Conservation (phyloP, 2,888 invertebrate species). For the Tryphoninae sp. region DNA sequence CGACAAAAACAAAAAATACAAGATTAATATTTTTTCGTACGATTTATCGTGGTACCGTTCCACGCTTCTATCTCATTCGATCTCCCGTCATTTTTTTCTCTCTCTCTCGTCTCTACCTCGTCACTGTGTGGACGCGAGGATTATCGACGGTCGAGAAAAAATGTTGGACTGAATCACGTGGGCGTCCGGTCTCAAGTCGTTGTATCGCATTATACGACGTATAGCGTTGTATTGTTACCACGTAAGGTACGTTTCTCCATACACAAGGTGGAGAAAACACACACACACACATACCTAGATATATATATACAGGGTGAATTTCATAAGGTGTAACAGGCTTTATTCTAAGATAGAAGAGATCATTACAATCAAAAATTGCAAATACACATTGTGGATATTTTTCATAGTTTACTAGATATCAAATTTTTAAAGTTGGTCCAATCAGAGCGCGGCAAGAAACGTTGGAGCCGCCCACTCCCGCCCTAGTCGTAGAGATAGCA, state of each 20-base stretch:
- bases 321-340: too few relatives aligned
- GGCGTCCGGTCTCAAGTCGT: slow-evolving; percentile 51
- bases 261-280: background rate
- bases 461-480: too few relatives aligned
- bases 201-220: slow-evolving; percentile 51
- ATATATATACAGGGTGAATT: background rate
- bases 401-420: too few relatives aligned
- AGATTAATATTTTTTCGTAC: slow-evolving; percentile 58
- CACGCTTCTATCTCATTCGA: background rate
- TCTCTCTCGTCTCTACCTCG: slow-evolving; percentile 37
- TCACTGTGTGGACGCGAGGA: slow-evolving; percentile 55
- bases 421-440: too few relatives aligned
- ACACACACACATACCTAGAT: background rate
- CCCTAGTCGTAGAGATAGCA: too few relatives aligned
- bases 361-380: too few relatives aligned
- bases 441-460: too few relatives aligned
- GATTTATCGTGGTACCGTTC: slow-evolving; percentile 52
- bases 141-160: slow-evolving; percentile 62
- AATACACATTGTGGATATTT: too few relatives aligned
- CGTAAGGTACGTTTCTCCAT: background rate
- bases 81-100: slow-evolving; percentile 27
- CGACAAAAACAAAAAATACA: slow-evolving; percentile 9
- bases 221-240: slow-evolving; percentile 10
- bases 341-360: too few relatives aligned
- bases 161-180: slow-evolving; percentile 52